phyloP scores from a whole-genome alignment of 2,888 invertebrate species.

The Coremacera marginata region DNA sequence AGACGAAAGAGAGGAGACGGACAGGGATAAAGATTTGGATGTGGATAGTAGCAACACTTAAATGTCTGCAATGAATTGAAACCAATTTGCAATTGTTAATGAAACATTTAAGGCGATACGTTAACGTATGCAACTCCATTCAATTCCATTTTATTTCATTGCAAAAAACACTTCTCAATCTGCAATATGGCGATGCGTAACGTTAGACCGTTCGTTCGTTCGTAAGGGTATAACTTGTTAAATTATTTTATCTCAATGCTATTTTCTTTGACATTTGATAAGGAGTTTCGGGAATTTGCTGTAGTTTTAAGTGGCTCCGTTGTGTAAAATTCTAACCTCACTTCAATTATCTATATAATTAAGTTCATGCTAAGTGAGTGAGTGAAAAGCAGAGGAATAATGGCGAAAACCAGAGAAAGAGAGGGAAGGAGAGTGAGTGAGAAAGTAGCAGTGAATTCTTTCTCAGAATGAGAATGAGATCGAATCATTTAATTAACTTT shows the following conservation, averaged over 20 bases:
- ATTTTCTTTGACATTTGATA: conserved; percentile 60
- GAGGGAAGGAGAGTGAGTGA: no score
- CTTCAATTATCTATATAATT: conserved; percentile 66
- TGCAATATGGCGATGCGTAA: background rate
- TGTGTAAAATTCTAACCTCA: conserved; percentile 52
- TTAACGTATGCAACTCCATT: conserved; percentile 1
- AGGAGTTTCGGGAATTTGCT: conserved; percentile 56
- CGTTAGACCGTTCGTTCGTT: background rate
- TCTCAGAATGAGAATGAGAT: conserved; percentile 51
- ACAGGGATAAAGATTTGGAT: background rate
- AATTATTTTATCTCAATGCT: conserved; percentile 10
- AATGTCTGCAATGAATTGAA: conserved; percentile 57
- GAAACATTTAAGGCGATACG: conserved; percentile 48
- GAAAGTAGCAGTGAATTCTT: background rate
- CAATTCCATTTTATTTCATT: conserved; percentile 6
- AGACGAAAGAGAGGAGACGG: background rate
- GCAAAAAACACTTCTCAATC: background rate
- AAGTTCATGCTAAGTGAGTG: conserved; percentile 53
- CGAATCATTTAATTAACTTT: conserved; percentile 67
- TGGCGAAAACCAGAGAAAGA: no score
- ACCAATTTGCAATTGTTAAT: conserved; percentile 64
- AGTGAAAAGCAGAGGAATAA: background rate
- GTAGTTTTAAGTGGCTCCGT: background rate
- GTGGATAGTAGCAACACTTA: conserved; percentile 20
- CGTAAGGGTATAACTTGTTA: background rate